A percentile compares a stretch with the other conserved stretches of the same genome.
phyloP scores from a whole-genome alignment of 2,113 vertebrate species.

The Hoplias malabaricus region DNA sequence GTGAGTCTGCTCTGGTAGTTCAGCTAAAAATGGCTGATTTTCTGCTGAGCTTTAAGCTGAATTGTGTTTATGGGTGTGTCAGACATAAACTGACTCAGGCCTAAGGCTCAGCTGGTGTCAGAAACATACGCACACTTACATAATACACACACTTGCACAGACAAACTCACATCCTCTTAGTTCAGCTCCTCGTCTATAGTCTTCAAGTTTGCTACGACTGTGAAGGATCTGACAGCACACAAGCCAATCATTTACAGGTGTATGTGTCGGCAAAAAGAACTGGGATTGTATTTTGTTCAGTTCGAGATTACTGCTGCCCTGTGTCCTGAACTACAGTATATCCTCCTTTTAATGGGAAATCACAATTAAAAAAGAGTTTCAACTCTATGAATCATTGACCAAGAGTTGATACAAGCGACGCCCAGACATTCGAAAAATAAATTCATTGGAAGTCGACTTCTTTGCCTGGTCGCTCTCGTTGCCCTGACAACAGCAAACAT shows the following conservation, averaged over 20 bases:
- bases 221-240: not conserved
- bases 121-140: not conserved
- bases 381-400: too few species aligned
- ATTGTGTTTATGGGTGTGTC: slow-evolving; percentile 21
- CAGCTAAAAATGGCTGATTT: slow-evolving; percentile 31
- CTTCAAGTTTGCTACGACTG: not conserved
- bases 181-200: not conserved
- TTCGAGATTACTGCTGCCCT: too few species aligned
- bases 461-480: too few species aligned
- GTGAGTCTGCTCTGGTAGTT: not conserved
- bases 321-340: too few species aligned
- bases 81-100: not conserved
- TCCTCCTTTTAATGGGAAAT: too few species aligned
- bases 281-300: not conserved
- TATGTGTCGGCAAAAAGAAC: not conserved
- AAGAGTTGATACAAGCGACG: too few species aligned
- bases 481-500: too few species aligned
- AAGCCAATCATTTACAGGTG: not conserved
- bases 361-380: too few species aligned
- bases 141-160: not conserved
- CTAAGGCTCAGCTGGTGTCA: not conserved
- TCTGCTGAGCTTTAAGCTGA: slow-evolving; percentile 13
- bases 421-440: too few species aligned
- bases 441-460: too few species aligned
- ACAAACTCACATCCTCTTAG: not conserved